Evolutionary conservation across 1,140 invertebrate genomes (phyloP).

Genomic region (Drosophila tsacasi): DNA sequence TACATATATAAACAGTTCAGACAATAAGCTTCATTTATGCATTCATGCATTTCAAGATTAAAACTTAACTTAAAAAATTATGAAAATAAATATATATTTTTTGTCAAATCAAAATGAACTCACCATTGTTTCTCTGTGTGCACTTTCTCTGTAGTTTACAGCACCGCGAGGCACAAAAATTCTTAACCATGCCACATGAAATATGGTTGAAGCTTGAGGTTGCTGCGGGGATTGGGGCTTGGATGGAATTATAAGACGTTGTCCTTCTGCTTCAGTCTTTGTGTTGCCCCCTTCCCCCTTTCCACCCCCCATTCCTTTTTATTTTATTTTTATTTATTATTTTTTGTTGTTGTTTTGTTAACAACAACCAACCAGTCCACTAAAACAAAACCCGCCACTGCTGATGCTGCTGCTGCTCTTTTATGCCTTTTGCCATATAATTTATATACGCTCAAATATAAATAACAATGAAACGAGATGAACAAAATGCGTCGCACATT

Average conservation of each 20-base stretch:
- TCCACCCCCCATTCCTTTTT: background rate
- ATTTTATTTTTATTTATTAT: constrained; percentile 13
- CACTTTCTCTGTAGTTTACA: constrained; percentile 52
- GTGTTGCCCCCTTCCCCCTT: constrained; percentile 11
- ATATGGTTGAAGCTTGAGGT: constrained; percentile 56
- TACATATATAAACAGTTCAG: too few species aligned
- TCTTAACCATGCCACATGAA: constrained; percentile 80
- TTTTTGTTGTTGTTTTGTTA: background rate
- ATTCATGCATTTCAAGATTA: too few species aligned
- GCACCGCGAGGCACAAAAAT: constrained; percentile 72
- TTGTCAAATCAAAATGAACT: background rate
- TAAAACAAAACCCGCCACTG: constrained; percentile 41
- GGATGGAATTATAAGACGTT: constrained; percentile 55
- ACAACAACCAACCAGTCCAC: constrained; percentile 16
- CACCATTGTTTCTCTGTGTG: constrained; percentile 2
- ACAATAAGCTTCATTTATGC: too few species aligned
- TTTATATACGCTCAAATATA: constrained; percentile 62
- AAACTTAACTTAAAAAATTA: too few species aligned
- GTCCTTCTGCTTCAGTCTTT: constrained; percentile 54
- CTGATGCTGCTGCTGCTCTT: constrained; percentile 39
- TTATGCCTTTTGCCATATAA: constrained; percentile 70
- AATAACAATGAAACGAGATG: constrained; percentile 56
- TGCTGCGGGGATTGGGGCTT: constrained; percentile 3
- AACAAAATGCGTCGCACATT: constrained; percentile 54
- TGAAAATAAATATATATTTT: background rate